Evolutionary conservation across 2,113 vertebrate genomes (phyloP).

Genomic region (Rhabdomys dilectus): DNA sequence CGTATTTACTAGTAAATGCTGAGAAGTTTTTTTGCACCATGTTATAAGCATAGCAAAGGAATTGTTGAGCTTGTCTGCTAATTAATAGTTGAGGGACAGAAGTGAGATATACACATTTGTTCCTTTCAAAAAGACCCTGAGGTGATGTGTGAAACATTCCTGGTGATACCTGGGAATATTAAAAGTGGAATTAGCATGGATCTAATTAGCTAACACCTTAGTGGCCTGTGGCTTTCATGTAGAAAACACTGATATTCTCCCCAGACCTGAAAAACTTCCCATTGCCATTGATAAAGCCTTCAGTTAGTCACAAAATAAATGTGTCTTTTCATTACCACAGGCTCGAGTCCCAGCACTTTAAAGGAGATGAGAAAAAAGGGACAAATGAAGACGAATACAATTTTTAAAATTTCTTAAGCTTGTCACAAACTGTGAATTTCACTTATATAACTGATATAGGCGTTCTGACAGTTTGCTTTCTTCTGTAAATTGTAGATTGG

Average conservation of each 20-base stretch:
- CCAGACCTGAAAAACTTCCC: background rate
- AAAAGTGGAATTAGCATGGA: slow-evolving; percentile 56
- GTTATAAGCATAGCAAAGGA: background rate
- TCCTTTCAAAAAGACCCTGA: slow-evolving; percentile 53
- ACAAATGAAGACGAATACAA: background rate
- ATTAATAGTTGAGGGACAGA: slow-evolving; percentile 58
- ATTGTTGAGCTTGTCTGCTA: background rate
- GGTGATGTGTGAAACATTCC: slow-evolving; percentile 18
- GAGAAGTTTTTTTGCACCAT: slow-evolving; percentile 21
- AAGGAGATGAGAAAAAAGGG: background rate
- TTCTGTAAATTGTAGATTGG: slow-evolving; percentile 19
- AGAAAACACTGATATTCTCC: background rate
- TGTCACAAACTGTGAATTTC: slow-evolving; percentile 4
- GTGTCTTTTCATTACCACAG: background rate
- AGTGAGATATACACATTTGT: background rate
- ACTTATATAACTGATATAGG: background rate
- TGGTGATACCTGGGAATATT: background rate
- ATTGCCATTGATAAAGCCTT: background rate
- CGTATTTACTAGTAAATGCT: slow-evolving; percentile 46
- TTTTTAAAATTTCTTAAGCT: background rate
- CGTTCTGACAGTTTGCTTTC: slow-evolving; percentile 47
- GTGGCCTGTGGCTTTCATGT: background rate
- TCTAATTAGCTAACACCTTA: slow-evolving; percentile 33
- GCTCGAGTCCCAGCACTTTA: background rate
- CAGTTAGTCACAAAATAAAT: slow-evolving; percentile 35